Base-by-base conservation (phyloP, 2,888 invertebrate species). In the Campoplex nolae region DNA sequence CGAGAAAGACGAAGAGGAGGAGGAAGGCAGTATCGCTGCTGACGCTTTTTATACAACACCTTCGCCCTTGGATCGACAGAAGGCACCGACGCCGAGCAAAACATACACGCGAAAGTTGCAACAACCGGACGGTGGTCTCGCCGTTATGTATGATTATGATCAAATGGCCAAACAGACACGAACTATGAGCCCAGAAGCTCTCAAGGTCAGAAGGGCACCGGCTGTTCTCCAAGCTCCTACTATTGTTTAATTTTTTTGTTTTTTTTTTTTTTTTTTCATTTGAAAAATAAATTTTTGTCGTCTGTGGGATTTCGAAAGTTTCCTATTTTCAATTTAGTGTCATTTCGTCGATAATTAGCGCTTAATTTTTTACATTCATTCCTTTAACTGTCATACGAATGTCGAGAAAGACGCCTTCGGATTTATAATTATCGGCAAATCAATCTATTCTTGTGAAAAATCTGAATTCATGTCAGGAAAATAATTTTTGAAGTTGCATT, bases 141-240 rank as follows among this genome's bases (percentile, higher is more conserved):
- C 92, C 45, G 93, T 92, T 79, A 92, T 93, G 90, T 94, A 94
- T 89, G 94, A 94, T 90, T 94, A 94, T 85, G 92, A 93, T 90
- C 93, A 93, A 86, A 93, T 93, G 81, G 89, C 92, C 65, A 93
- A 93, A 88, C 92, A 92, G 65, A 89, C 92, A 83, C 91, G 93
- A 70, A 91, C 94, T 82, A 95, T 95, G 94, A 96, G 95, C 94
- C 97, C 96, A 93, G 98, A 96, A 95, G 97, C 97, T 95, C 97
- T 97, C 96, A 97, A 97, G 97, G 97, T 98, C 95, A 97, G 98
- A 95, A 97, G 97, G 95, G 98, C 98, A 93, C 97, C 98, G 94
- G 97, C 97, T 96, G 97, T 98, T 95, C 96, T 98, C 95, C 98
- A 98, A 96, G 97, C 98, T 92, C 98, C 98, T 95, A 98, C 97